phyloP scores from a whole-genome alignment of 1,140 invertebrate genomes.

The Drosophila busckii region DNA sequence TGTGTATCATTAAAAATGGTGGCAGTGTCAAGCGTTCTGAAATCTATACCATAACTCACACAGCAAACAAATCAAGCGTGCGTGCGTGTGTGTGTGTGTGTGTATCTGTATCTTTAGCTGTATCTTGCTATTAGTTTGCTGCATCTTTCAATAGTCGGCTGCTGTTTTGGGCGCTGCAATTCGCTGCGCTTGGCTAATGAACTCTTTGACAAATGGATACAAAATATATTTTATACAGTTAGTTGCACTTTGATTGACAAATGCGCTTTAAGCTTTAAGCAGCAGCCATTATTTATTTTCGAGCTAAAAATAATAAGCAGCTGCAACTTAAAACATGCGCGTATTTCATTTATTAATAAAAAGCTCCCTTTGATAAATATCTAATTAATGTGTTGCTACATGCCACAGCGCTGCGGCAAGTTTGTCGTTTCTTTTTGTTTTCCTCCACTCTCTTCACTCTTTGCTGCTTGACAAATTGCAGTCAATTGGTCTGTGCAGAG shows the following conservation, averaged over 20 bases:
- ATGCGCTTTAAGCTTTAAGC: too few relatives aligned
- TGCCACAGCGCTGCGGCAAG: slow-evolving; percentile 19
- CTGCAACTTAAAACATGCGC: too few relatives aligned
- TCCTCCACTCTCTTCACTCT: not conserved
- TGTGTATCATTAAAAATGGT: slow-evolving; percentile 33
- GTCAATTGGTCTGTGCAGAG: slow-evolving; percentile 22
- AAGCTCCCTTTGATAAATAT: slow-evolving; percentile 40
- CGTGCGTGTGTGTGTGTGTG: too few relatives aligned
- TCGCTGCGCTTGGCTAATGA: not conserved
- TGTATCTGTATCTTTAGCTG: slow-evolving; percentile 19
- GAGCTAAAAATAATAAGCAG: too few relatives aligned
- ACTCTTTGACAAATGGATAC: slow-evolving; percentile 22
- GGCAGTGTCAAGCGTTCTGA: slow-evolving; percentile 16
- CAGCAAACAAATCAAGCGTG: slow-evolving; percentile 17
- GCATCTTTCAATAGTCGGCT: too few relatives aligned
- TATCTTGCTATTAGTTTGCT: not conserved
- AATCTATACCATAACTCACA: slow-evolving; percentile 16
- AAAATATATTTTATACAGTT: slow-evolving; percentile 1
- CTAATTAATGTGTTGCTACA: slow-evolving; percentile 44
- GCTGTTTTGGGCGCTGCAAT: slow-evolving; percentile 1
- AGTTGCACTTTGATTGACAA: too few relatives aligned
- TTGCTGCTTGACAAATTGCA: slow-evolving; percentile 40
- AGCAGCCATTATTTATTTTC: too few relatives aligned
- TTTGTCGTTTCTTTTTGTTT: slow-evolving; percentile 5
- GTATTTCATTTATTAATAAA: too few relatives aligned